These are phyloP conservation scores for Enteromius argenteus DNA, from an alignment of 2,797 vertebrate genomes.

Conservation along the genomic window DNA sequence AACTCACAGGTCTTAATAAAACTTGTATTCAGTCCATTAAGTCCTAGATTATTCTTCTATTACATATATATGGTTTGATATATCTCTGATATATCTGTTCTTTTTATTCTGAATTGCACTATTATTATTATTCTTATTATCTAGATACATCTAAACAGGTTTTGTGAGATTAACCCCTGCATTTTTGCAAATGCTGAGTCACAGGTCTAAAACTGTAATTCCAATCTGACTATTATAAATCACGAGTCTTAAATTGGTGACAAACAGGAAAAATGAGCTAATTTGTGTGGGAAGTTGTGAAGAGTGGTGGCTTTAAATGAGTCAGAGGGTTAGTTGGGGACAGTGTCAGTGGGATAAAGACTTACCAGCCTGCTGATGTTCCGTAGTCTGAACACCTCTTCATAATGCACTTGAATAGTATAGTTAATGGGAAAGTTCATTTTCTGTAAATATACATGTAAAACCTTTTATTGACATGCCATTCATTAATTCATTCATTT, in stretches of 20 bases:
- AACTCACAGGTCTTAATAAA: background rate
- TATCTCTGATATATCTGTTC: background rate
- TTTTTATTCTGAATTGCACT: background rate
- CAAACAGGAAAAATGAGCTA: slow-evolving; percentile 16
- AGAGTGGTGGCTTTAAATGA: slow-evolving; percentile 43
- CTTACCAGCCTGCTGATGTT: slow-evolving; percentile 80
- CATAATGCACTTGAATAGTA: slow-evolving; percentile 75
- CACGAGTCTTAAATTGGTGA: slow-evolving; percentile 11
- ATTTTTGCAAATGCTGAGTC: slow-evolving; percentile 1
- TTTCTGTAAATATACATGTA: slow-evolving; percentile 69
- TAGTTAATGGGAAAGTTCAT: slow-evolving; percentile 83
- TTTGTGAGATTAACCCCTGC: background rate
- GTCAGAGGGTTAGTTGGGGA: slow-evolving; percentile 30
- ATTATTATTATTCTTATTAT: background rate
- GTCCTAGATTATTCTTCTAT: background rate
- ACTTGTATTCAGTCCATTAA: background rate
- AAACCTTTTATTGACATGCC: background rate
- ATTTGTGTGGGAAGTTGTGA: slow-evolving; percentile 24
- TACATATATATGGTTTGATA: too few species aligned
- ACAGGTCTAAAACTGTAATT: background rate
- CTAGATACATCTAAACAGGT: background rate
- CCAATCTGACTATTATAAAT: background rate
- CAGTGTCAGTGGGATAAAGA: background rate
- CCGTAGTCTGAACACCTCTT: slow-evolving; percentile 77
- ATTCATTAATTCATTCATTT: background rate